phyloP scores from a whole-genome alignment of 2,113 vertebrate species.

The Machaerirhynchus nigripectus region DNA sequence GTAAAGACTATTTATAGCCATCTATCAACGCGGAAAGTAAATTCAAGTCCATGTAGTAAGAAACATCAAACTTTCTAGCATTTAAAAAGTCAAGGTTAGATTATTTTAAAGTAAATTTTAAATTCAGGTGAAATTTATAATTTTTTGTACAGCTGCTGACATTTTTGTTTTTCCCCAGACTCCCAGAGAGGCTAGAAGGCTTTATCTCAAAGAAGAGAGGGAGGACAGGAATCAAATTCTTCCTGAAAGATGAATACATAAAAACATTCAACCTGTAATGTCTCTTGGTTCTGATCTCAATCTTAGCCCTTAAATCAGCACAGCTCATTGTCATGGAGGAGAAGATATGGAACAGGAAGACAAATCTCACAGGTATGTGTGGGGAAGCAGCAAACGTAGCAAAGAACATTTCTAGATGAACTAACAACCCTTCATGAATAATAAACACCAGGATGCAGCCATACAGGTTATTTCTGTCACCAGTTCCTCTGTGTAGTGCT shows the following conservation, averaged over 20 bases:
- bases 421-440: not conserved
- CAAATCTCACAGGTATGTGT: not conserved
- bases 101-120: conserved; percentile 54
- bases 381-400: not conserved
- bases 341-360: not conserved
- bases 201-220: not conserved
- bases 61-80: conserved; percentile 15
- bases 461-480: not conserved
- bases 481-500: not conserved
- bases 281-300: not conserved
- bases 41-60: not conserved
- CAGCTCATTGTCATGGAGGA: not conserved
- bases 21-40: not conserved
- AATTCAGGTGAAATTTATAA: conserved; percentile 34
- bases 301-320: not conserved
- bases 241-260: not conserved
- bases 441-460: not conserved
- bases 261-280: not conserved
- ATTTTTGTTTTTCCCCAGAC: conserved; percentile 18
- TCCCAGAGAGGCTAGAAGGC: not conserved
- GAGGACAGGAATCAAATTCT: not conserved
- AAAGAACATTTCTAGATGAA: not conserved
- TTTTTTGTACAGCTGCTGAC: conserved; percentile 26
- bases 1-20: not conserved
- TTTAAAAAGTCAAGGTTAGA: conserved; percentile 35